Conservation (phyloP, 2,113 vertebrate genomes). For the Ictalurus punctatus region DNA sequence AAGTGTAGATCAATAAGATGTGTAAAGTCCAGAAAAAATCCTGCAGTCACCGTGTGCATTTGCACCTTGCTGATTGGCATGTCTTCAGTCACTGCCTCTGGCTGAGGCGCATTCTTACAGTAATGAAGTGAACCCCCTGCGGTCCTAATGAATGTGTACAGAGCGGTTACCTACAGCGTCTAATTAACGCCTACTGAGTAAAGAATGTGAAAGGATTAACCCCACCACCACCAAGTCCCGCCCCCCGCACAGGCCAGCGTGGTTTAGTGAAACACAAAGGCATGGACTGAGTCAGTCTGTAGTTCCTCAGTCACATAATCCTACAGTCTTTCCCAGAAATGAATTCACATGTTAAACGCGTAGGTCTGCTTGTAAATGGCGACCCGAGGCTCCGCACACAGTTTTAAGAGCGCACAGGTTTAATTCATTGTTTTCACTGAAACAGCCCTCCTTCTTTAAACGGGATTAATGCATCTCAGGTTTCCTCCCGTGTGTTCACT, state of each 20-base stretch:
- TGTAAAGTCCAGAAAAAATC: neutral
- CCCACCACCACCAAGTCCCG: neutral
- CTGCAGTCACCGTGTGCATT: neutral
- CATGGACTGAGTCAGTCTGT: constrained; percentile 23
- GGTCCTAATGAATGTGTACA: constrained; percentile 42
- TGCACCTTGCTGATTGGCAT: constrained; percentile 15
- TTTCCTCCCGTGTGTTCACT: constrained; percentile 34
- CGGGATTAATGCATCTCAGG: constrained; percentile 52
- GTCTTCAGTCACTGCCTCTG: constrained; percentile 16
- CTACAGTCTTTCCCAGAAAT: constrained; percentile 19
- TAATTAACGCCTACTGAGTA: constrained; percentile 44
- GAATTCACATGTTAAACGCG: constrained; percentile 57
- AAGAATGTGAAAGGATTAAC: constrained; percentile 44
- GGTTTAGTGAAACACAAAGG: constrained; percentile 41
- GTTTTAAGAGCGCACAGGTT: constrained; percentile 42
- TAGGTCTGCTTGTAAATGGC: constrained; percentile 28
- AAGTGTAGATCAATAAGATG: neutral
- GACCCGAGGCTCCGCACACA: constrained; percentile 34
- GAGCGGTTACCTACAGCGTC: constrained; percentile 27
- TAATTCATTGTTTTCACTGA: constrained; percentile 48
- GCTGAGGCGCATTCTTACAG: constrained; percentile 35
- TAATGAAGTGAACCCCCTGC: constrained; percentile 38
- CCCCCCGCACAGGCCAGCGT: neutral
- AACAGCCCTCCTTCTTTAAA: constrained; percentile 45
- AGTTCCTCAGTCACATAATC: constrained; percentile 43